Conservation (phyloP, 2,113 vertebrate genomes). For the Crotalus viridis region DNA sequence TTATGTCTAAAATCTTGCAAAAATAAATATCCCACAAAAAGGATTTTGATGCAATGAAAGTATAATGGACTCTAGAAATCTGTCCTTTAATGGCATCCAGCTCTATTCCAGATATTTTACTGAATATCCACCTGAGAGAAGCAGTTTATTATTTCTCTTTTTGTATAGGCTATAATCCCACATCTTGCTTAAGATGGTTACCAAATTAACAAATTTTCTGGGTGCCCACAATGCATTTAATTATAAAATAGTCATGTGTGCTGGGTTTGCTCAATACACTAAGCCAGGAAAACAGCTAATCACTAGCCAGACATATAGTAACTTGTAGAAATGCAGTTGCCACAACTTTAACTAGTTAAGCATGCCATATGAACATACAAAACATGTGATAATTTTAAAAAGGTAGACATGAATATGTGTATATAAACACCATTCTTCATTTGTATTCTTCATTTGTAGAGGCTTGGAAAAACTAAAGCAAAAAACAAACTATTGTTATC, state of each 20-base stretch:
- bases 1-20: too few species aligned
- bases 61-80: not conserved
- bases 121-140: not conserved
- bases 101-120: not conserved
- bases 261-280: not conserved
- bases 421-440: not conserved
- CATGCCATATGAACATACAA: not conserved
- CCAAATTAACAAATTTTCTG: not conserved
- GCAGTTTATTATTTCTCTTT: not conserved
- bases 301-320: not conserved
- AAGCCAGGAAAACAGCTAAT: not conserved
- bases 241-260: not conserved
- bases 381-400: not conserved
- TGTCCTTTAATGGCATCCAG: not conserved
- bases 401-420: not conserved
- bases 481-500: not conserved
- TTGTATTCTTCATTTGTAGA: not conserved
- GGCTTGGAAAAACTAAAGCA: not conserved
- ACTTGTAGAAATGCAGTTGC: not conserved
- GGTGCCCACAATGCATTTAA: not conserved
- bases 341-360: not conserved
- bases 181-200: not conserved
- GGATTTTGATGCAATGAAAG: not conserved
- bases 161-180: not conserved
- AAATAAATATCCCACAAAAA: too few species aligned